These are phyloP conservation scores for Drosophila rellima DNA, from an alignment of 2,888 invertebrate species.

Conservation along the genomic window DNA sequence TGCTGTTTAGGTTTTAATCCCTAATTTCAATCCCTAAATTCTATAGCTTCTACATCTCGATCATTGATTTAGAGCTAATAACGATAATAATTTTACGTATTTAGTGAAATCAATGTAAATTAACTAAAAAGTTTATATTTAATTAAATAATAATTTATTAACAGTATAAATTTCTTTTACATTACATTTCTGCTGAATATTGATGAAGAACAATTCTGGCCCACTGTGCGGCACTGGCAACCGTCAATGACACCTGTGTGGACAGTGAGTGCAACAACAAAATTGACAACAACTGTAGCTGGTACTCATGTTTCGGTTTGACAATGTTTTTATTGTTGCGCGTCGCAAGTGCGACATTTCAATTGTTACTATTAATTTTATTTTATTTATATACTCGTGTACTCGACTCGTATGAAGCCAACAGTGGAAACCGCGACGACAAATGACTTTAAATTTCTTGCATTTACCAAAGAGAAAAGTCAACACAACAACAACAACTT, in stretches of 20 bases:
- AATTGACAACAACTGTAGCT: conserved; percentile 23
- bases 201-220: conserved; percentile 4
- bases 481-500: conserved; percentile 52
- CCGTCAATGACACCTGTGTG: conserved; percentile 37
- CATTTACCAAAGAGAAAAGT: conserved; percentile 69
- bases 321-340: conserved; percentile 58
- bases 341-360: conserved; percentile 48
- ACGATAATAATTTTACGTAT: no score
- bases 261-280: conserved; percentile 27
- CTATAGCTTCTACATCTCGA: no score
- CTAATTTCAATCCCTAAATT: no score
- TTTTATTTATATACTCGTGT: conserved; percentile 60
- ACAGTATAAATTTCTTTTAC: neutral
- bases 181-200: neutral
- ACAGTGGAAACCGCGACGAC: conserved; percentile 60
- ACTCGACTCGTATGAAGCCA: neutral
- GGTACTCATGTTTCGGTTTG: conserved; percentile 54
- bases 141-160: no score
- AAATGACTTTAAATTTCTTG: conserved; percentile 75
- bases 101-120: no score
- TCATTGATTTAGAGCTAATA: no score
- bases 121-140: no score
- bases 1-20: no score
- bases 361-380: conserved; percentile 75
- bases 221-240: conserved; percentile 39